These are phyloP conservation scores for Conus ventricosus DNA, from an alignment of 1,140 invertebrate genomes.

Conservation along the genomic window DNA sequence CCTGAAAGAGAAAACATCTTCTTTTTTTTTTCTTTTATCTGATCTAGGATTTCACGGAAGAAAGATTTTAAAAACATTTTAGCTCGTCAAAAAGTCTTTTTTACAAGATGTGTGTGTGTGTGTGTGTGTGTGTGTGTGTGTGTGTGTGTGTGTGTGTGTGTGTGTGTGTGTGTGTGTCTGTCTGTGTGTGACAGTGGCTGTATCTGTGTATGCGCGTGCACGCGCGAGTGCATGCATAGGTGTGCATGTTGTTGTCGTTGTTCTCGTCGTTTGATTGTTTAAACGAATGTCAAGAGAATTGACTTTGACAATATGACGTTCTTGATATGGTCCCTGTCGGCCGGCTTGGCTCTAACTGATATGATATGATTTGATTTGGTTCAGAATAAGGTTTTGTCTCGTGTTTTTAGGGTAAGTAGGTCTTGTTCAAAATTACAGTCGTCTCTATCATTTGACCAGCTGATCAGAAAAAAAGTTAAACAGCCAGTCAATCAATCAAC, in stretches of 20 bases:
- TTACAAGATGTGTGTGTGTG: no score
- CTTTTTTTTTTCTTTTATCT: not conserved
- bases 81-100: not conserved
- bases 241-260: not conserved
- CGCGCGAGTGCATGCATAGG: not conserved
- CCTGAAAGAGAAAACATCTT: not conserved
- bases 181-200: not conserved
- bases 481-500: no score
- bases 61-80: not conserved
- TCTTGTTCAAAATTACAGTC: no score
- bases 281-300: not conserved
- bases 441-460: no score
- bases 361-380: not conserved
- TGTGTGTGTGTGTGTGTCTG: not conserved
- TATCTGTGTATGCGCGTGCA: not conserved
- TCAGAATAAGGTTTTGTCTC: not conserved
- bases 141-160: not conserved
- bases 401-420: not conserved
- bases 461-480: no score
- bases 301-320: not conserved
- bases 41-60: no score
- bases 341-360: not conserved
- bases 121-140: not conserved
- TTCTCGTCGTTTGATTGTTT: not conserved
- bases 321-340: not conserved